Conservation (phyloP, 2,888 invertebrate species). For the Alitta virens region DNA sequence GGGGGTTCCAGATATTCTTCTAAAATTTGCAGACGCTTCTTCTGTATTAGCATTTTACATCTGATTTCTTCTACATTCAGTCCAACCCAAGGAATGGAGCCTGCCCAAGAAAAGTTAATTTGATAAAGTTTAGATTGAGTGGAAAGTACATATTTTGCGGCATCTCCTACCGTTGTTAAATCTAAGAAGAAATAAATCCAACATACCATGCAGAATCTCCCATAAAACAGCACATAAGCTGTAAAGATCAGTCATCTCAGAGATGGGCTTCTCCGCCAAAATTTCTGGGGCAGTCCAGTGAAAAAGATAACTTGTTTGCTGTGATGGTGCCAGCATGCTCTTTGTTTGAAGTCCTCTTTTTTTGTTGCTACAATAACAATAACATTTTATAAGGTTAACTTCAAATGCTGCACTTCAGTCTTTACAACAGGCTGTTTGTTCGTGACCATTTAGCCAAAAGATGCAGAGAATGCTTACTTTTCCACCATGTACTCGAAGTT, state of each 20-base stretch:
- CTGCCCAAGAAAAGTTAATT: not conserved
- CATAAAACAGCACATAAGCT: constrained; percentile 57
- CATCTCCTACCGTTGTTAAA: too few species aligned
- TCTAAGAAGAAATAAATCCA: not conserved
- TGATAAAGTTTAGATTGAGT: too few species aligned
- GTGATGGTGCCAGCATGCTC: constrained; percentile 16
- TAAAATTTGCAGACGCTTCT: not conserved
- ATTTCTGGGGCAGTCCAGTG: constrained; percentile 60
- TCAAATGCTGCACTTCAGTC: too few species aligned
- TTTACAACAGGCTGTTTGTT: too few species aligned
- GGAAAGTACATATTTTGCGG: too few species aligned
- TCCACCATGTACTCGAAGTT: constrained; percentile 58
- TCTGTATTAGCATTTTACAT: not conserved
- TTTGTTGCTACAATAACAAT: not conserved
- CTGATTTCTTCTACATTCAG: not conserved
- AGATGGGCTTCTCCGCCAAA: constrained; percentile 47
- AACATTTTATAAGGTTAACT: not conserved
- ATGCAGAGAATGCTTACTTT: constrained; percentile 30
- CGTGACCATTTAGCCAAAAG: not conserved
- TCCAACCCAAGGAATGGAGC: not conserved
- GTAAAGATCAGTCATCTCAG: constrained; percentile 56
- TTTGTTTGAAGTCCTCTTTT: not conserved
- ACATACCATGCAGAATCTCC: constrained; percentile 54
- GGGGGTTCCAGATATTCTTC: not conserved
- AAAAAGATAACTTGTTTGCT: constrained; percentile 37